Base-by-base conservation (phyloP, 1,140 invertebrate genomes). In the Drosophila miranda region DNA sequence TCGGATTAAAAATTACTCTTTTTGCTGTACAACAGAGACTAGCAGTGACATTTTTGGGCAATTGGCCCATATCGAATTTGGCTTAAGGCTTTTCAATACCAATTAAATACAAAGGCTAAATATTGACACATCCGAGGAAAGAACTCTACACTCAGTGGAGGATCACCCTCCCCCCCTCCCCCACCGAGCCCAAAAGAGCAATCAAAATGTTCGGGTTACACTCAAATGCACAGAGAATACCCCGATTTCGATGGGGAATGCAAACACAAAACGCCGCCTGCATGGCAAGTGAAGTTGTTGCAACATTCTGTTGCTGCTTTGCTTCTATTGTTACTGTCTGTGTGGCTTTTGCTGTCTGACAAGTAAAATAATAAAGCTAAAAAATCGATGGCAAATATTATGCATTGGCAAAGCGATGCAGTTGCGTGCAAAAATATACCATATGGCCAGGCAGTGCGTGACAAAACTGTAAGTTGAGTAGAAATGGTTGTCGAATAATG, bases 351-450 rank as follows among this genome's bases (percentile, higher is more conserved):
- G 34, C 52, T 46, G 66, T 28, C 30, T 59, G 58, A 76, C 67
- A 74, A 69, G 62, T 79, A 54, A 84, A 84, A 84, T 73, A 79
- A 84, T 77, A 80, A 70, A 54, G 57, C 42, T 54, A 79, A 84
- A 84, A 84, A 84, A 84, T 84, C 80, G 76, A 84, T 84, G 46
- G 61, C 49, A 79, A 74, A 76, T 80, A 67, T 49, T 83, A 63
- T 62, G 52, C 53, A 67, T 71, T 50, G 60, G 38, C 9, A 42
- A 51, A 30, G 54, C n/a, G 16, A 58, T 58, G 55, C 54, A 28
- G 59, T 28, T 48, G 51, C 46, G 68, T 53, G 45, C 16, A 45
- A 54, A 59, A 64, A 77, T 64, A 64, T 81, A 64, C 59, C 45
- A 64, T 59, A 56, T 46, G 19, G 30, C 11, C 26, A 52, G 3